phyloP scores from a whole-genome alignment of 2,888 invertebrate genomes.

The Coleophora flavipennella region DNA sequence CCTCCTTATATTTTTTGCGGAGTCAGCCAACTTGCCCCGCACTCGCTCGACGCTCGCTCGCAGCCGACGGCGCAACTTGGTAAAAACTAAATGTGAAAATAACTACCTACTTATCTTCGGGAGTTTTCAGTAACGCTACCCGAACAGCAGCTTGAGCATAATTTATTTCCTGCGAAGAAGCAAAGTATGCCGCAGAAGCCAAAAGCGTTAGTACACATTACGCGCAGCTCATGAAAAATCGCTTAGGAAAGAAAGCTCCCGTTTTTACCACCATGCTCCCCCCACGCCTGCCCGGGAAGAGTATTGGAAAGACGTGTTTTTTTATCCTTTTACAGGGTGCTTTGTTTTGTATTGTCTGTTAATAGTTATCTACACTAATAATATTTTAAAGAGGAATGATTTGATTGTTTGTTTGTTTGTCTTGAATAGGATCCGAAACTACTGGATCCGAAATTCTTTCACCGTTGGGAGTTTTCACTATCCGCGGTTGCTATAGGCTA shows the following conservation, averaged over 20 bases:
- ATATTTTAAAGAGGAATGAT: too few species aligned
- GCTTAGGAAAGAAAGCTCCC: slow-evolving; percentile 60
- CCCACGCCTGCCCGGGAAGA: slow-evolving; percentile 6
- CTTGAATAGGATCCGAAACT: too few species aligned
- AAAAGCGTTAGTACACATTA: slow-evolving; percentile 67
- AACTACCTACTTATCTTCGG: slow-evolving; percentile 44
- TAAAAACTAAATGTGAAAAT: slow-evolving; percentile 32
- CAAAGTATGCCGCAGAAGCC: slow-evolving; percentile 58
- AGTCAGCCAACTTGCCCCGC: background rate
- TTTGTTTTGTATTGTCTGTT: too few species aligned
- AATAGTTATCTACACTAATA: too few species aligned
- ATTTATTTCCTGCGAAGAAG: slow-evolving; percentile 66
- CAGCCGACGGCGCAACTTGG: slow-evolving; percentile 12
- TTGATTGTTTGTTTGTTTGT: too few species aligned
- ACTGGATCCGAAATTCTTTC: too few species aligned
- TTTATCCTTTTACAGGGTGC: slow-evolving; percentile 5
- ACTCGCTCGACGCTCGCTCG: background rate
- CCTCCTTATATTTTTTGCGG: too few species aligned
- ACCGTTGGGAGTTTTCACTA: too few species aligned
- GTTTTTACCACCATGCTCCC: too few species aligned
- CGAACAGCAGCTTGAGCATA: slow-evolving; percentile 44
- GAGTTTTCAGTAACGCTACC: slow-evolving; percentile 44
- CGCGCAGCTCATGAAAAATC: slow-evolving; percentile 68
- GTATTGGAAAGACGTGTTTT: slow-evolving; percentile 10
- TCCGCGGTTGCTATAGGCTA: too few species aligned